phyloP scores from a whole-genome alignment of 2,797 vertebrate species.

The Rhodeus uyekii region DNA sequence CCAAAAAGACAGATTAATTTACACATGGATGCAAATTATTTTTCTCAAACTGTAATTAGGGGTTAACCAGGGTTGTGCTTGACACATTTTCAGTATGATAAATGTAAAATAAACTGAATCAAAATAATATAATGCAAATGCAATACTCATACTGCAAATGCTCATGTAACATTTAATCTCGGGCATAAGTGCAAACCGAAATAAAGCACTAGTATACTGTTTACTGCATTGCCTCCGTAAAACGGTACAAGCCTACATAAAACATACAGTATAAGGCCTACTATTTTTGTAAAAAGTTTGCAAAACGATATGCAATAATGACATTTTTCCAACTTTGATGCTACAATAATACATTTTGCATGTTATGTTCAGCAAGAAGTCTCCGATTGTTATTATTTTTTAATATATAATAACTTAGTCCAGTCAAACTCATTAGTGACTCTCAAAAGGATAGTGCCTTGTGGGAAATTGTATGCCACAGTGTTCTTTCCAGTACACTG shows the following conservation, averaged over 20 bases:
- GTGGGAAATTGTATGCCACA: not conserved
- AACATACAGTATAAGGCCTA: no score
- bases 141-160: not conserved
- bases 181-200: not conserved
- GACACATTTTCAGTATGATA: not conserved
- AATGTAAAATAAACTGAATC: not conserved
- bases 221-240: not conserved
- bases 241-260: no score
- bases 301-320: not conserved
- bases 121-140: not conserved
- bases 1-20: conserved; percentile 16
- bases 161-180: not conserved
- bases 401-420: not conserved
- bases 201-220: not conserved
- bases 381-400: not conserved
- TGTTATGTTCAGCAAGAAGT: not conserved
- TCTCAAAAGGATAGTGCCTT: not conserved
- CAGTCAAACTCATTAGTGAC: not conserved
- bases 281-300: not conserved
- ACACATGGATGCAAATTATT: not conserved
- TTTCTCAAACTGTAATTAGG: not conserved
- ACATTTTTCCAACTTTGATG: not conserved
- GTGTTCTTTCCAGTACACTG: not conserved
- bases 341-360: not conserved
- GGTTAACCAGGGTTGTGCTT: conserved; percentile 1